Conservation (phyloP, 2,888 invertebrate genomes). For the Mythimna albipuncta region DNA sequence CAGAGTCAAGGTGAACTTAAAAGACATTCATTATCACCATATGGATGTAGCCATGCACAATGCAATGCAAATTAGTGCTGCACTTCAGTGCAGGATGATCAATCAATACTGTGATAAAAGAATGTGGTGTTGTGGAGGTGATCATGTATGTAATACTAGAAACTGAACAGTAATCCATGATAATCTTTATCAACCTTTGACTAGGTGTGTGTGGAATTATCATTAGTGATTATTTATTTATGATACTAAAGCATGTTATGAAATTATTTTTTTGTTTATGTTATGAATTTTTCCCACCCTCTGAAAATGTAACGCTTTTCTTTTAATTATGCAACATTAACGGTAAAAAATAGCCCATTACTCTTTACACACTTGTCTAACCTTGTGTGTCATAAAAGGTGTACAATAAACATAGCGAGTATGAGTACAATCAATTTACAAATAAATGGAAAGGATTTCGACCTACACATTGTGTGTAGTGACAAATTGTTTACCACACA, state of each 20-base stretch:
- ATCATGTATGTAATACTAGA: background rate
- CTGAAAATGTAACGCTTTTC: no score
- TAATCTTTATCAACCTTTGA: conserved; percentile 18
- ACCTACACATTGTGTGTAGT: no score
- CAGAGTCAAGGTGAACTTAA: conserved; percentile 72
- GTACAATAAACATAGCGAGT: no score
- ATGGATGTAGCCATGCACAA: conserved; percentile 35
- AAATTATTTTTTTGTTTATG: no score
- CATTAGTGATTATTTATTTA: conserved; percentile 12
- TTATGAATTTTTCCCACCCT: no score
- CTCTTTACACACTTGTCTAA: no score
- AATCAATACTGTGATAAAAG: conserved; percentile 13
- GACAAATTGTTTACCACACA: no score
- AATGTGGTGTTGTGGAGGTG: background rate
- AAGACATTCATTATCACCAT: conserved; percentile 44
- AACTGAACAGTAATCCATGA: conserved; percentile 17
- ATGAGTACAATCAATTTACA: no score
- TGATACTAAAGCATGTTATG: conserved; percentile 1
- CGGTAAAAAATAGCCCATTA: no score
- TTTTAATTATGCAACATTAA: no score
- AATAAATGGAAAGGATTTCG: no score
- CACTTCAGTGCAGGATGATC: conserved; percentile 28
- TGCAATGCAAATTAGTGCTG: conserved; percentile 42
- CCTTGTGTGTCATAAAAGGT: no score
- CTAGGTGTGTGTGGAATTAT: conserved; percentile 11